Conservation (phyloP, 2,888 invertebrate genomes). For the Polydesmus complanatus region DNA sequence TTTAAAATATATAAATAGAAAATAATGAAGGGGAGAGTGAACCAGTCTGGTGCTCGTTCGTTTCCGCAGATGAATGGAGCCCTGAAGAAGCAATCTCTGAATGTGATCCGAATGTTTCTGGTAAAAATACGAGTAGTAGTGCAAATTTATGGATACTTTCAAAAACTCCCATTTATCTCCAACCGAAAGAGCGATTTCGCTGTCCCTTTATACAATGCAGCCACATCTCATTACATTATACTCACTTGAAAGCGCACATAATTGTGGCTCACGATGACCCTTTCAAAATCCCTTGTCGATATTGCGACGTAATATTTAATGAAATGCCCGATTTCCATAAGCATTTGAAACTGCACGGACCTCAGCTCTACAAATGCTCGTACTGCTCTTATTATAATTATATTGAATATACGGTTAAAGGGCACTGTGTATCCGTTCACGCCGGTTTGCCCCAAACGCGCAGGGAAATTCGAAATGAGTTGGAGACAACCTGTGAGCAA, state of each 20-base stretch:
- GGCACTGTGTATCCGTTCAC: constrained; percentile 4
- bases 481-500: neutral
- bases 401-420: neutral
- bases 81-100: no score
- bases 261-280: constrained; percentile 52
- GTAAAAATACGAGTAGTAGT: neutral
- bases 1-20: no score
- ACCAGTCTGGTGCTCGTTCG: no score
- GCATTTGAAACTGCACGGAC: constrained; percentile 63
- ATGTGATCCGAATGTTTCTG: no score
- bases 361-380: constrained; percentile 52
- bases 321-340: constrained; percentile 48
- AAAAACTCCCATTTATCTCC: constrained; percentile 27
- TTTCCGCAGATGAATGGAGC: no score
- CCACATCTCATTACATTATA: constrained; percentile 51
- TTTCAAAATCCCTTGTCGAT: constrained; percentile 49
- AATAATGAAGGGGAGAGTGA: no score
- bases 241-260: constrained; percentile 56
- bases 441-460: neutral
- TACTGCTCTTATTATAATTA: constrained; percentile 2
- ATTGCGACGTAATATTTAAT: constrained; percentile 44
- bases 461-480: neutral
- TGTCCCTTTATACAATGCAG: constrained; percentile 44
- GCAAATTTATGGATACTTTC: neutral
- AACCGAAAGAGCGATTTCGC: constrained; percentile 40